Evolutionary conservation across 1,140 invertebrate species (phyloP).

Genomic region (Drosophila tsacasi): DNA sequence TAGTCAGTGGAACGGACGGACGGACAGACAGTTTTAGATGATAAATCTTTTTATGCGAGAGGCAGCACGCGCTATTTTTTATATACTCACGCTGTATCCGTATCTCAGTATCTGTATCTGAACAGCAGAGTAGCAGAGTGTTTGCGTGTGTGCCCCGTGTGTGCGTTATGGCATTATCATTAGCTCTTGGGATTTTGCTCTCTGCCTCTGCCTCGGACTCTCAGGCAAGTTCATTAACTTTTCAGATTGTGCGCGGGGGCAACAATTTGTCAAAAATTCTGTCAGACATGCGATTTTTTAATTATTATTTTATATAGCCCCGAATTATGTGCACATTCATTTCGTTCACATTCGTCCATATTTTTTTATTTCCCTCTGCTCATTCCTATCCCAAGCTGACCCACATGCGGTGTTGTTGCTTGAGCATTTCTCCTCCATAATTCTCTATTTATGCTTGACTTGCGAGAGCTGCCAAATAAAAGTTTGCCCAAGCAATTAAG

Average conservation of each 20-base stretch:
- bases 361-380: slow-evolving; percentile 22
- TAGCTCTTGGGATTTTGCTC: slow-evolving; percentile 56
- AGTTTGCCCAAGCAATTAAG: slow-evolving; percentile 59
- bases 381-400: slow-evolving; percentile 18
- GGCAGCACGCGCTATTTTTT: slow-evolving; percentile 59
- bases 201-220: slow-evolving; percentile 4
- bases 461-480: slow-evolving; percentile 34
- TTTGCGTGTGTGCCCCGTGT: slow-evolving; percentile 13
- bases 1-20: slow-evolving; percentile 42
- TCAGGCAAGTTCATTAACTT: slow-evolving; percentile 78
- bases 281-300: slow-evolving; percentile 79
- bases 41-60: slow-evolving; percentile 65
- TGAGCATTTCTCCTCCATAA: slow-evolving; percentile 31
- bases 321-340: slow-evolving; percentile 37
- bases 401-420: slow-evolving; percentile 33
- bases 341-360: slow-evolving; percentile 10
- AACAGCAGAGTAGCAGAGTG: background rate
- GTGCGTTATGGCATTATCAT: slow-evolving; percentile 70
- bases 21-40: slow-evolving; percentile 41
- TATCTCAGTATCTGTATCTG: slow-evolving; percentile 18
- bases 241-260: slow-evolving; percentile 61
- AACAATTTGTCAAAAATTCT: slow-evolving; percentile 78
- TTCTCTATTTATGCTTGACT: slow-evolving; percentile 59
- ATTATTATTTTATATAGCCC: slow-evolving; percentile 61
- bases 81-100: slow-evolving; percentile 8